phyloP scores from a whole-genome alignment of 2,113 vertebrate genomes.

The Cebus imitator region DNA sequence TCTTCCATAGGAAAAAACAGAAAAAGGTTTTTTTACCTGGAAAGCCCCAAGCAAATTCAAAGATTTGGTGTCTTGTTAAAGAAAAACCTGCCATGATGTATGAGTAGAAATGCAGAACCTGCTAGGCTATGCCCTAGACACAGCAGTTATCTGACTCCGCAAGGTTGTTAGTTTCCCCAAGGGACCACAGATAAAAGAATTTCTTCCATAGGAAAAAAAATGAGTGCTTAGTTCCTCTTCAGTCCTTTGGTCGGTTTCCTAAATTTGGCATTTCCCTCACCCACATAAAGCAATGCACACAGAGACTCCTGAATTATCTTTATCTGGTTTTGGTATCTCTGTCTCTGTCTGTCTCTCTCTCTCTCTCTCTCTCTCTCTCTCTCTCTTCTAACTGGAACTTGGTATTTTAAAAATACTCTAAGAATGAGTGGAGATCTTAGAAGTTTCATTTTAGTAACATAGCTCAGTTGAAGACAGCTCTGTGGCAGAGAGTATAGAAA shows the following conservation, averaged over 20 bases:
- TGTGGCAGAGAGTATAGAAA: background rate
- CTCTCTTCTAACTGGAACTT: background rate
- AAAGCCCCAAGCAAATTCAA: background rate
- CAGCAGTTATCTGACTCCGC: fast-evolving
- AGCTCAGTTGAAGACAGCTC: background rate
- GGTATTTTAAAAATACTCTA: background rate
- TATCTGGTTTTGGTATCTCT: background rate
- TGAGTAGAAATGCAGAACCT: background rate
- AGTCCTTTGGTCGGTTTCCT: background rate
- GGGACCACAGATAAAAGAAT: background rate
- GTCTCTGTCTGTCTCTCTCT: no score
- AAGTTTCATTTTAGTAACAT: background rate
- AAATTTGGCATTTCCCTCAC: background rate
- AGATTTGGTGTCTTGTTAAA: background rate
- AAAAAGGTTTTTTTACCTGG: background rate
- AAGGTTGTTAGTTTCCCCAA: background rate
- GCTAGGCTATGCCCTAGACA: background rate
- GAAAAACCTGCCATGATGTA: background rate
- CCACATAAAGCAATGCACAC: background rate
- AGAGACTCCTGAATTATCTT: background rate
- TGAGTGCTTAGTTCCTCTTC: background rate
- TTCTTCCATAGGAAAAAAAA: background rate
- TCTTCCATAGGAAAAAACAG: background rate
- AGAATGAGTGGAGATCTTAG: background rate
- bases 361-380: background rate